These are phyloP conservation scores for Campylorhamphus procurvoides DNA, from an alignment of 2,113 vertebrate genomes.

Conservation along the genomic window DNA sequence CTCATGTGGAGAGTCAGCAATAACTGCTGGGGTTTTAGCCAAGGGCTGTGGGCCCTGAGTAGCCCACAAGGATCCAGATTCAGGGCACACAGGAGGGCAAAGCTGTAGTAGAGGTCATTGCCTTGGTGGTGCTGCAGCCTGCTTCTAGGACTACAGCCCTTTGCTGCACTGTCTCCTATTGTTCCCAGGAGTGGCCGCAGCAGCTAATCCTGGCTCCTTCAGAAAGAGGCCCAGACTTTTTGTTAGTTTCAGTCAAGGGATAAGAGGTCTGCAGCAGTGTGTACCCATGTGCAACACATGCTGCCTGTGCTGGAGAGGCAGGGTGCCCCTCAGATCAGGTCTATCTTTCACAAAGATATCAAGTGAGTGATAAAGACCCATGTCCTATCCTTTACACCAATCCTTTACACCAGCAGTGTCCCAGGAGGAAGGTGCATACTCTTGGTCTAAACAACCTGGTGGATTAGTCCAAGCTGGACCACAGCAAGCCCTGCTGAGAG, in stretches of 20 bases:
- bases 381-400: background rate
- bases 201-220: background rate
- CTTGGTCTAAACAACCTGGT: background rate
- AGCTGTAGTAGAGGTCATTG: background rate
- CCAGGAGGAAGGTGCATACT: background rate
- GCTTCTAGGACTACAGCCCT: background rate
- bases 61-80: background rate
- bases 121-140: background rate
- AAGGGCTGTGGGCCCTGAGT: rapidly evolving
- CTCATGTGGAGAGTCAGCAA: background rate
- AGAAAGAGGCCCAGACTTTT: background rate
- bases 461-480: background rate
- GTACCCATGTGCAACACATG: rapidly evolving
- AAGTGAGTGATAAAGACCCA: background rate
- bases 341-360: background rate
- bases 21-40: background rate
- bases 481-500: background rate
- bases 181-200: background rate
- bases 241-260: background rate
- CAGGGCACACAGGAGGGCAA: background rate
- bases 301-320: background rate
- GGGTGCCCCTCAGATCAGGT: background rate
- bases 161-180: background rate
- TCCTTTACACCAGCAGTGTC: background rate
- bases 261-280: background rate